Evolutionary conservation across 2,888 invertebrate genomes (phyloP).

Genomic region (Homarus gammarus): DNA sequence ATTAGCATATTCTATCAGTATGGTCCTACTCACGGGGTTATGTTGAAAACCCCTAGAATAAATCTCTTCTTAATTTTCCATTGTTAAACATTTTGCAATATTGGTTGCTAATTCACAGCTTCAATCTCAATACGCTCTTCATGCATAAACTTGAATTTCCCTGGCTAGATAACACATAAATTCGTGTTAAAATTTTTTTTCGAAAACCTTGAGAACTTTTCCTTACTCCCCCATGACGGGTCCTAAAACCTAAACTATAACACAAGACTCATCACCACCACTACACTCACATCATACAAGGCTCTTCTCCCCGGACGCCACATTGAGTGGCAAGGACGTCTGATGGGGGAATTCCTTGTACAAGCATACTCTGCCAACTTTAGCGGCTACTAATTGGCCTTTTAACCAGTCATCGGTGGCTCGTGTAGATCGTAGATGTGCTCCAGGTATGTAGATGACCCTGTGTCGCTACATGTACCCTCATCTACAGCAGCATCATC

Average conservation of each 20-base stretch:
- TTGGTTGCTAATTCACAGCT: too few relatives aligned
- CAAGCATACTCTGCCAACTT: too few relatives aligned
- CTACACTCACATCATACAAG: neutral
- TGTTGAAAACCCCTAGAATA: too few relatives aligned
- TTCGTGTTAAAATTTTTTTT: too few relatives aligned
- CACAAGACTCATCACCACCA: neutral
- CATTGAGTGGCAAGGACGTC: neutral
- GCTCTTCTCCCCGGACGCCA: neutral
- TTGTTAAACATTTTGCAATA: too few relatives aligned
- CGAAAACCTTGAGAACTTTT: neutral
- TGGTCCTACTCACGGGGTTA: too few relatives aligned
- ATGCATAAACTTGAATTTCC: too few relatives aligned
- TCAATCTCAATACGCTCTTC: too few relatives aligned
- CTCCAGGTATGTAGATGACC: constrained; percentile 25
- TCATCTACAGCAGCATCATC: neutral
- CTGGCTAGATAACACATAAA: too few relatives aligned
- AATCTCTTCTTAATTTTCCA: too few relatives aligned
- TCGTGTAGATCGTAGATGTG: neutral
- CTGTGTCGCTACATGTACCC: constrained; percentile 7
- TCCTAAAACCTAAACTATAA: neutral
- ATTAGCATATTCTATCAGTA: too few relatives aligned
- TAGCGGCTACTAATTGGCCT: constrained; percentile 17
- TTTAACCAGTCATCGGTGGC: constrained; percentile 34
- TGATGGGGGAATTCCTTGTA: neutral
- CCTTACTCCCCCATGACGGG: neutral